Evolutionary conservation across 2,888 invertebrate genomes (phyloP).

Genomic region (Platycheirus albimanus): DNA sequence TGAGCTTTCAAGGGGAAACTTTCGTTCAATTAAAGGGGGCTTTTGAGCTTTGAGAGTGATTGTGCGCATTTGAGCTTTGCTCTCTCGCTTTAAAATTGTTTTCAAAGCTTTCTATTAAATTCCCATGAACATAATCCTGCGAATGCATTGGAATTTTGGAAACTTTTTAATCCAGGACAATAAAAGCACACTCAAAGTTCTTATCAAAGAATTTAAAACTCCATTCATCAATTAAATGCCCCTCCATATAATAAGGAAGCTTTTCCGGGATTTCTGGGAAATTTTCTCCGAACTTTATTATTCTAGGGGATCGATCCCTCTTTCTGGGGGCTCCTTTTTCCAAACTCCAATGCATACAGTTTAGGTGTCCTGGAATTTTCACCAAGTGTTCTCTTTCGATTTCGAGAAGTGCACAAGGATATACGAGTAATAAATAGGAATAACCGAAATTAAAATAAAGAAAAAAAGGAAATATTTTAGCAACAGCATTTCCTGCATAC

Average conservation of each 20-base stretch:
- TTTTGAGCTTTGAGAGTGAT: conserved; percentile 15
- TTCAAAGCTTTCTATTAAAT: conserved; percentile 37
- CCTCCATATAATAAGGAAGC: conserved; percentile 16
- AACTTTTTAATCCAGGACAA: conserved; percentile 55
- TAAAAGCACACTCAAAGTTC: conserved; percentile 28
- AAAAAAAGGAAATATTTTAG: conserved; percentile 39
- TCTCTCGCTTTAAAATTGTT: conserved; percentile 1
- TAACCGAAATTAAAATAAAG: conserved; percentile 12
- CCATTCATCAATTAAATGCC: conserved; percentile 25
- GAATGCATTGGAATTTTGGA: conserved; percentile 66
- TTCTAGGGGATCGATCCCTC: conserved; percentile 6
- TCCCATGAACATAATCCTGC: conserved; percentile 33
- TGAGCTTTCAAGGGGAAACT: conserved; percentile 63
- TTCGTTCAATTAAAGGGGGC: conserved; percentile 68
- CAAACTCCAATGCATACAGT: conserved; percentile 42
- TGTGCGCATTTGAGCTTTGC: conserved; percentile 25
- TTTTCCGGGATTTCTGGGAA: conserved; percentile 72
- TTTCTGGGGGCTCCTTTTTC: conserved; percentile 5
- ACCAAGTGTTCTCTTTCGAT: conserved; percentile 27
- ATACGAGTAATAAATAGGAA: conserved; percentile 44
- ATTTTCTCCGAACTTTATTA: conserved; percentile 48
- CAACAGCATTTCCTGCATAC: conserved; percentile 66
- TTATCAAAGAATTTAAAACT: conserved; percentile 46
- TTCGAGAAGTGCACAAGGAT: conserved; percentile 59
- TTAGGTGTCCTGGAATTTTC: conserved; percentile 50